Base-by-base conservation (phyloP, 1,140 invertebrate species). In the Dysdera silvatica region DNA sequence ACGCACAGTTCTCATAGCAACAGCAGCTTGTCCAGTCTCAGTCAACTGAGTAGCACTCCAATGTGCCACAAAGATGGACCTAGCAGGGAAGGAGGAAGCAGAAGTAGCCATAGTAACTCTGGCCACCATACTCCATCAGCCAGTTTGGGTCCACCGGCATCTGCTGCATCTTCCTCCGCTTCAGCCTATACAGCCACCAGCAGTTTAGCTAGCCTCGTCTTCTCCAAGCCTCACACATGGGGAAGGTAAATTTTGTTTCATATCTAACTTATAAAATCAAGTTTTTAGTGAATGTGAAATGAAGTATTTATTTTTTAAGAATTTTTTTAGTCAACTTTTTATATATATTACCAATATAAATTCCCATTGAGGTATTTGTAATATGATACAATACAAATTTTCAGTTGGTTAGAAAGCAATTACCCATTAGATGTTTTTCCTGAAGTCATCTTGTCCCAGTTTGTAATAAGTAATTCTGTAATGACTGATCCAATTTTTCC, bases 11-110 rank as follows among this genome's bases (percentile, higher is more conserved):
- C 63, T 26, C 63, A 65, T 23, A 65, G 63, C 32, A 65, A 83
- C 80, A 90, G 61, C 33, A 89, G 85, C 77, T 83, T 89, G 69
- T 87, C 84, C 75, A 89, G 86, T 71, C 77, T 89, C 70, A 88
- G 86, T 72, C 80, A 65, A 32, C 29, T 65, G 18, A 65, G 47
- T 28, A 18, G 54, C 33, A 49, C 62, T 28, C 48, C 53, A 4
- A 37, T 52, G n/a, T n/a, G n/a, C 23, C 49, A 61, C 35, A 63
- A 63, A 23, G 56, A 61, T 3, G 28, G 85, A 69, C 78, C 82
- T 69, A 84, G 81, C 73, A 80, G 82, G 23, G 66, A 67, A 65
- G 82, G 82, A 43, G 80, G 82, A 32, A 78, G 66, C 20, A 66
- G 68, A 24, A 52, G 66, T 8, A 69, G 66, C 43, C 57, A 58